Conservation (phyloP, 1,140 invertebrate genomes). For the Drosophila suzukii region DNA sequence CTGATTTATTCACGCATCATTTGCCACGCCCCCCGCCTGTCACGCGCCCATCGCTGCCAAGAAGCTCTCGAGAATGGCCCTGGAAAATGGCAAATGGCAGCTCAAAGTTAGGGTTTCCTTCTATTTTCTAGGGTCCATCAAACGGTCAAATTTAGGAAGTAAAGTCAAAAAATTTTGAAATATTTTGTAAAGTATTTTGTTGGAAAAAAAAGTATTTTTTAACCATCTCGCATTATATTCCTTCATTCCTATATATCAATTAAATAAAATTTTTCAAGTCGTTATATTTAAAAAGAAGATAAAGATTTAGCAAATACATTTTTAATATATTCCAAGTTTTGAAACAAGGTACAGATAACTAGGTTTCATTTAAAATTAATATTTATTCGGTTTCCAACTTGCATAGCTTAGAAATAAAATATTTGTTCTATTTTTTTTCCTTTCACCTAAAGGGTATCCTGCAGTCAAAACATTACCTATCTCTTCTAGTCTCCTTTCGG, state of each 20-base stretch:
- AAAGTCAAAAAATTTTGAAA: background rate
- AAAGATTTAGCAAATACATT: too few relatives aligned
- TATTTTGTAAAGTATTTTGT: background rate
- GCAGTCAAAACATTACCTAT: background rate
- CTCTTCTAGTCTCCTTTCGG: background rate
- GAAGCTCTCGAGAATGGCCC: constrained; percentile 56
- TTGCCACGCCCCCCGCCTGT: constrained; percentile 41
- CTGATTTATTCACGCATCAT: constrained; percentile 51
- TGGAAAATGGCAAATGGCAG: constrained; percentile 71
- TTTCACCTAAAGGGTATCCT: background rate
- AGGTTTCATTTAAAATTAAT: too few relatives aligned
- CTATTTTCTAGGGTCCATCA: constrained; percentile 8
- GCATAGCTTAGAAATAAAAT: background rate
- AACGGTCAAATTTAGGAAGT: background rate
- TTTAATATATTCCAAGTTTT: too few relatives aligned
- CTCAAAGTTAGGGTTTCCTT: constrained; percentile 63
- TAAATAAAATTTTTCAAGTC: too few relatives aligned
- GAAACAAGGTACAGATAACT: too few relatives aligned
- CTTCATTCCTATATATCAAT: too few relatives aligned
- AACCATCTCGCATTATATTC: too few relatives aligned
- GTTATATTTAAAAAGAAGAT: too few relatives aligned
- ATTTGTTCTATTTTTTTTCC: background rate
- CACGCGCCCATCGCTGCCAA: constrained; percentile 61
- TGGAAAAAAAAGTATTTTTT: too few relatives aligned
- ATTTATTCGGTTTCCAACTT: too few relatives aligned